A percentile compares a stretch with the other conserved stretches of the same genome.
Evolutionary conservation across 2,113 vertebrate genomes (phyloP).

Genomic region (Chauna torquata): DNA sequence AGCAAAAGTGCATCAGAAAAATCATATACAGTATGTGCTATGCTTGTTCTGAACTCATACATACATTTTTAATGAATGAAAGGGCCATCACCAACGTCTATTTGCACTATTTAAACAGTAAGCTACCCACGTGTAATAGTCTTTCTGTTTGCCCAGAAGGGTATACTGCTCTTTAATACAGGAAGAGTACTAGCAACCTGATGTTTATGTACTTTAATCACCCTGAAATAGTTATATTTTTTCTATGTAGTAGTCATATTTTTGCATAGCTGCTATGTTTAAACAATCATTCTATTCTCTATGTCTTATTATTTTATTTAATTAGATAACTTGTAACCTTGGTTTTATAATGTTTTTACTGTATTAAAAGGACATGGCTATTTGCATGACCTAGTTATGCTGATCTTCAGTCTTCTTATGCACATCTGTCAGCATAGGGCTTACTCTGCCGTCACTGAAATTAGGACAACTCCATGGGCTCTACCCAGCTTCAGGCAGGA

Average conservation of each 20-base stretch:
- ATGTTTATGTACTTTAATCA: background rate
- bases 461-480: background rate
- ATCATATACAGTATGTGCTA: background rate
- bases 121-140: background rate
- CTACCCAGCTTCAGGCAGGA: background rate
- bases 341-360: background rate
- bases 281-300: background rate
- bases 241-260: conserved; percentile 23
- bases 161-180: background rate
- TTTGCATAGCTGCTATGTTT: conserved; percentile 56
- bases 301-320: conserved; percentile 43
- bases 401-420: background rate
- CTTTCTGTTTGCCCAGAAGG: background rate
- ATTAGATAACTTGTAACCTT: conserved; percentile 19
- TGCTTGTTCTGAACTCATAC: background rate
- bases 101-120: background rate
- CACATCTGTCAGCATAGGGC: background rate
- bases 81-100: background rate
- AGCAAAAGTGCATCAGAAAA: background rate
- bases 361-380: background rate
- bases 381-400: background rate
- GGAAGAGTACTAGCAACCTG: background rate
- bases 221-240: background rate
- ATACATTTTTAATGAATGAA: background rate
- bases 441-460: background rate